Evolutionary conservation across 1,140 invertebrate genomes (phyloP).

Genomic region (Drosophila tsacasi): DNA sequence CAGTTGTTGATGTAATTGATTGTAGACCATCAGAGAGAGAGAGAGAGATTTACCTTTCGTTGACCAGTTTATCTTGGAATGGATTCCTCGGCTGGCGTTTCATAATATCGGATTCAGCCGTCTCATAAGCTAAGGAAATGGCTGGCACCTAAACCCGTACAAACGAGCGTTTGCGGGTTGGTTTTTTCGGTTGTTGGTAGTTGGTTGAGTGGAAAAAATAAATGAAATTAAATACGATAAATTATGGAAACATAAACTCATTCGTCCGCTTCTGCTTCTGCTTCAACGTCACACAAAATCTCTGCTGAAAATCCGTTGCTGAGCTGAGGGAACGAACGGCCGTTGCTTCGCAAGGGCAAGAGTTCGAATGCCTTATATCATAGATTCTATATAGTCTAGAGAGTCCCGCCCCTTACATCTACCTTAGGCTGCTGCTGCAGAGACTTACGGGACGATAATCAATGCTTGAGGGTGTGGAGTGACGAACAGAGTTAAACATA

Average conservation of each 20-base stretch:
- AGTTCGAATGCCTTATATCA: constrained; percentile 38
- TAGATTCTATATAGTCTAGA: constrained; percentile 31
- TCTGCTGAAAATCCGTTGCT: constrained; percentile 18
- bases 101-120: constrained; percentile 99
- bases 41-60: constrained; percentile 94
- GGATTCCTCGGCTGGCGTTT: constrained; percentile 99
- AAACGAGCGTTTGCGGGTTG: constrained; percentile 40
- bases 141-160: constrained; percentile 93
- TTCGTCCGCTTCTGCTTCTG: constrained; percentile 19
- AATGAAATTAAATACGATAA: constrained; percentile 79
- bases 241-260: constrained; percentile 64
- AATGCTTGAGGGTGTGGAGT: constrained; percentile 19
- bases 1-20: constrained; percentile 45
- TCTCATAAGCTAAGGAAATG: constrained; percentile 99
- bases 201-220: constrained; percentile 66
- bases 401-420: constrained; percentile 30
- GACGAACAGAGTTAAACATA: constrained; percentile 48
- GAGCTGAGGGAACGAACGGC: constrained; percentile 22
- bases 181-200: constrained; percentile 37
- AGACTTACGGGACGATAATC: constrained; percentile 24
- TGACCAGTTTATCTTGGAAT: constrained; percentile 98
- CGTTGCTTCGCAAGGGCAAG: constrained; percentile 3
- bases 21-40: constrained; percentile 41
- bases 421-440: constrained; percentile 49
- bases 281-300: constrained; percentile 21